These are phyloP conservation scores for Sclerodermus sp. DNA, from an alignment of 2,888 invertebrate genomes.

Conservation along the genomic window DNA sequence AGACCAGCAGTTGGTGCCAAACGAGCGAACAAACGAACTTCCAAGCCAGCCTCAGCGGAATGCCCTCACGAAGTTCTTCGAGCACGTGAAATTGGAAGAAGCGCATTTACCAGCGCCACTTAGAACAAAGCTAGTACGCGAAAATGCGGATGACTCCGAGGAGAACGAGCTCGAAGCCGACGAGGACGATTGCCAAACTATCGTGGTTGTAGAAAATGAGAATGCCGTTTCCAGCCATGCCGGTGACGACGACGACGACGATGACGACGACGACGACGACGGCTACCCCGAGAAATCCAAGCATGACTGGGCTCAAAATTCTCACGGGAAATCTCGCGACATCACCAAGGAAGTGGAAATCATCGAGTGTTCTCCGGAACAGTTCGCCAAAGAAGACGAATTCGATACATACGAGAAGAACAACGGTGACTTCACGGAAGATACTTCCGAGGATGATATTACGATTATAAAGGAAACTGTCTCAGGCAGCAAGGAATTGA, in stretches of 20 bases:
- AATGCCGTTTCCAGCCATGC: slow-evolving; percentile 8
- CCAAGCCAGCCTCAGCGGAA: slow-evolving; percentile 28
- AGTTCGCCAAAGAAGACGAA: slow-evolving; percentile 7
- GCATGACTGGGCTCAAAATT: too few species aligned
- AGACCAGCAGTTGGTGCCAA: slow-evolving; percentile 22
- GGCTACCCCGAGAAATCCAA: slow-evolving; percentile 12
- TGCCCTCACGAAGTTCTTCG: slow-evolving; percentile 37
- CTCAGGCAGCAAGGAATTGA: slow-evolving; percentile 10
- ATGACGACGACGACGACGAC: slow-evolving; percentile 5
- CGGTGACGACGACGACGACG: slow-evolving; percentile 5
- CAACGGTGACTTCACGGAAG: slow-evolving; percentile 8
- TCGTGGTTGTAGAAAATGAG: slow-evolving; percentile 12
- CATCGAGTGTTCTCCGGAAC: not conserved
- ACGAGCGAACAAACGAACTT: slow-evolving; percentile 25
- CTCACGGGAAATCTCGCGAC: too few species aligned
- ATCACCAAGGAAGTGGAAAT: slow-evolving; percentile 5
- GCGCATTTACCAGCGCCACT: slow-evolving; percentile 56
- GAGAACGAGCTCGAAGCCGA: slow-evolving; percentile 8
- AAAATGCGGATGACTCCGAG: slow-evolving; percentile 17
- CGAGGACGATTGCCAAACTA: slow-evolving; percentile 6
- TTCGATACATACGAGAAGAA: slow-evolving; percentile 9
- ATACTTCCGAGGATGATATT: slow-evolving; percentile 12
- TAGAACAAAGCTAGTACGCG: slow-evolving; percentile 49
- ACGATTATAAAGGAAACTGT: slow-evolving; percentile 7
- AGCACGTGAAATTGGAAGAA: slow-evolving; percentile 59